phyloP scores from a whole-genome alignment of 1,140 invertebrate genomes.

The Brachionus sp. region DNA sequence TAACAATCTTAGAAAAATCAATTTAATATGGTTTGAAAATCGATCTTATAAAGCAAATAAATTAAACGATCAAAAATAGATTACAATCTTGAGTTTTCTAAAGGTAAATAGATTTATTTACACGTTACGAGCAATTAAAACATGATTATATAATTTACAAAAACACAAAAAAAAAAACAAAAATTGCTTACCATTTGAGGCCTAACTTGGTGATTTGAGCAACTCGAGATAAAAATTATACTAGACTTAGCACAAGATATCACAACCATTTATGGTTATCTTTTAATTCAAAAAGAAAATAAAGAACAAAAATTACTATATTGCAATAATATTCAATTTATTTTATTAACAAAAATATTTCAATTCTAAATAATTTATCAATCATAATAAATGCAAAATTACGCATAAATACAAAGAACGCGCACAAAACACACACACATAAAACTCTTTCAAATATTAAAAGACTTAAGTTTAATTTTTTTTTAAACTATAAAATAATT shows the following conservation, averaged over 20 bases:
- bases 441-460: neutral
- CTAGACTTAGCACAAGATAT: neutral
- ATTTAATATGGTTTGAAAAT: too few relatives aligned
- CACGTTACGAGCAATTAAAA: neutral
- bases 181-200: neutral
- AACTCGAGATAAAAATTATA: neutral
- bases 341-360: conserved; percentile 23
- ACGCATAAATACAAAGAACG: conserved; percentile 13
- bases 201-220: neutral
- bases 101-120: neutral
- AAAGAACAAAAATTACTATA: neutral
- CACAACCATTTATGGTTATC: conserved; percentile 27
- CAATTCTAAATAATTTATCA: conserved; percentile 21
- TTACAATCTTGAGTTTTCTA: neutral
- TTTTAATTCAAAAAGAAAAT: conserved; percentile 3
- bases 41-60: neutral
- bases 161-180: neutral
- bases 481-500: neutral
- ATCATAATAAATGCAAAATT: conserved; percentile 30
- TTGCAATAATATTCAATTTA: conserved; percentile 41
- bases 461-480: neutral
- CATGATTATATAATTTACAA: neutral
- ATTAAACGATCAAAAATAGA: neutral
- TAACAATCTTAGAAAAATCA: too few relatives aligned
- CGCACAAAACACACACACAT: neutral